A percentile compares a stretch with the other conserved stretches of the same genome.
These are phyloP conservation scores for Acanthosepion esculentum DNA, from an alignment of 2,888 invertebrate species.

Conservation along the genomic window DNA sequence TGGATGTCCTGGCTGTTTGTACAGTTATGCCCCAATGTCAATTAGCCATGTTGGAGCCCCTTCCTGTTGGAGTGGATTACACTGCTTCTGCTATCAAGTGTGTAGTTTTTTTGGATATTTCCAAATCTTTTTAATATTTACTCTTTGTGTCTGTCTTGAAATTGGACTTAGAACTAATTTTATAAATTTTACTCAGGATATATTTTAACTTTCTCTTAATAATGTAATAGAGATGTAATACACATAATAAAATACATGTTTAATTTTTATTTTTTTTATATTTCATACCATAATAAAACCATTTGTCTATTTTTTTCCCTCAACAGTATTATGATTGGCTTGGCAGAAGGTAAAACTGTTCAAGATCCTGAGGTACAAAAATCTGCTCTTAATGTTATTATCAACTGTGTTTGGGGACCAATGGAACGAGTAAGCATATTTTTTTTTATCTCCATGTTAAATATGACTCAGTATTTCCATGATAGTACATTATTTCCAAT, in stretches of 20 bases:
- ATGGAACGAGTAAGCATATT: conserved; percentile 82
- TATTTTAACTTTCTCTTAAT: too few relatives aligned
- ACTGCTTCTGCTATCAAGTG: conserved; percentile 70
- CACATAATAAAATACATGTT: too few relatives aligned
- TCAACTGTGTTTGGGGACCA: conserved; percentile 95
- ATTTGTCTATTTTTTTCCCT: conserved; percentile 47
- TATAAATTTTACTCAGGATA: too few relatives aligned
- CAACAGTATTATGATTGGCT: conserved; percentile 85
- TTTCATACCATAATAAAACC: neutral
- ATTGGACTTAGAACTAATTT: too few relatives aligned
- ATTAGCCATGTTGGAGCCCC: conserved; percentile 74
- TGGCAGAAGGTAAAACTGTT: conserved; percentile 93
- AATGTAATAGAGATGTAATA: too few relatives aligned
- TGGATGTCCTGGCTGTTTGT: conserved; percentile 91
- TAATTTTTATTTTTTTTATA: neutral
- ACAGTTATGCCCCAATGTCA: conserved; percentile 89
- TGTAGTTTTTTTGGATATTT: neutral
- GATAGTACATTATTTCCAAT: too few relatives aligned
- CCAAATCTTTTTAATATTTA: neutral
- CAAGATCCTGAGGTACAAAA: conserved; percentile 93
- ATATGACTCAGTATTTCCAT: too few relatives aligned
- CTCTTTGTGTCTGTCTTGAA: neutral
- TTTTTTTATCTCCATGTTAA: too few relatives aligned
- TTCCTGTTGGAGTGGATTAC: conserved; percentile 79
- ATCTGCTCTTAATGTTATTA: conserved; percentile 90